Percentiles rank a stretch among this genome's conserved stretches.
Evolutionary conservation across 2,888 invertebrate species (phyloP).

Genomic region (Carpatolechia fugitivella): DNA sequence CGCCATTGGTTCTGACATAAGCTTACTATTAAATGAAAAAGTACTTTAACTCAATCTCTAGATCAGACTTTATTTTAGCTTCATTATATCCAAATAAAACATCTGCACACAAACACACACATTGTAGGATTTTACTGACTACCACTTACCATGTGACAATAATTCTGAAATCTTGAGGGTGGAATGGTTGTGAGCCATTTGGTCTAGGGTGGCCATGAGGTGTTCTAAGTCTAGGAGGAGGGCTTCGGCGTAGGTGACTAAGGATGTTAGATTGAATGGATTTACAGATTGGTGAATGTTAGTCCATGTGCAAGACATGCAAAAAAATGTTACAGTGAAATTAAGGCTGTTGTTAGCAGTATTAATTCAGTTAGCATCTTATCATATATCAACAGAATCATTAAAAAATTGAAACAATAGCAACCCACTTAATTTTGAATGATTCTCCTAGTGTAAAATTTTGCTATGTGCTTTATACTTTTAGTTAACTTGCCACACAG

Average conservation of each 20-base stretch:
- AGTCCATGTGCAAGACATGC: conserved; percentile 78
- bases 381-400: background rate
- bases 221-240: conserved; percentile 78
- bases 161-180: conserved; percentile 75
- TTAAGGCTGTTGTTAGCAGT: conserved; percentile 26
- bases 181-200: conserved; percentile 77
- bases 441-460: background rate
- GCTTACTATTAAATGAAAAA: no score
- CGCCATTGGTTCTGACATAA: no score
- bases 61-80: no score
- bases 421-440: background rate
- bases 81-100: no score
- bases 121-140: background rate
- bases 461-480: conserved; percentile 5
- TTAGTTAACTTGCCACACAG: background rate
- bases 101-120: no score
- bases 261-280: conserved; percentile 58
- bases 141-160: conserved; percentile 72
- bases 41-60: no score
- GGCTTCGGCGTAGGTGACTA: conserved; percentile 78
- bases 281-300: conserved; percentile 55
- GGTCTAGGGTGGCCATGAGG: conserved; percentile 78
- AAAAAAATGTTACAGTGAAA: conserved; percentile 60
- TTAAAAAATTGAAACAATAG: background rate
- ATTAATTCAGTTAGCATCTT: conserved; percentile 7